Conservation (phyloP, 2,113 vertebrate species). For the Mobula birostris region DNA sequence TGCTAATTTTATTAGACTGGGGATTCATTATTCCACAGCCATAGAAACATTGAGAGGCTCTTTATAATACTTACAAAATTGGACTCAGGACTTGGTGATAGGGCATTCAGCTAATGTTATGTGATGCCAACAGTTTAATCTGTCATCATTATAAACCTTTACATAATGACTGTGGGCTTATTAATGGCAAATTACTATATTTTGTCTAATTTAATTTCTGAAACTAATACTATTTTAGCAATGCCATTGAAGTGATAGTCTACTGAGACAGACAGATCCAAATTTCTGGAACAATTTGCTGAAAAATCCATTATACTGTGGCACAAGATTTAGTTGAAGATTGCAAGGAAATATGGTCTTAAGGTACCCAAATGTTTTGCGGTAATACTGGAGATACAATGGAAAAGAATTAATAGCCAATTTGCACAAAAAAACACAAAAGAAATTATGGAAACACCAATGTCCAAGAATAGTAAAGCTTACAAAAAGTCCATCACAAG, state of each 20-base stretch:
- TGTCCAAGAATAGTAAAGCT: too few species aligned
- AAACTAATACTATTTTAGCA: too few species aligned
- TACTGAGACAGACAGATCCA: neutral
- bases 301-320: neutral
- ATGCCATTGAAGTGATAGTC: neutral
- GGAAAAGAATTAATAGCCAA: neutral
- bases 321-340: neutral
- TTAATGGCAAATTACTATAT: neutral
- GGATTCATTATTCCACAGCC: neutral
- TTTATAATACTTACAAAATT: neutral
- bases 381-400: neutral
- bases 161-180: neutral
- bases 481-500: too few species aligned
- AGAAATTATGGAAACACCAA: too few species aligned
- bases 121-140: neutral
- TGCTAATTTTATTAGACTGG: neutral
- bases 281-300: neutral
- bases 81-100: too few species aligned
- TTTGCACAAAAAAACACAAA: neutral
- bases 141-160: neutral
- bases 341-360: neutral
- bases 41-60: neutral
- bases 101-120: neutral
- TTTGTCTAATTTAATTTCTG: neutral
- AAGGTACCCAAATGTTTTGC: neutral